These are phyloP conservation scores for Plecotus auritus DNA, from an alignment of 2,113 vertebrate species.

Conservation along the genomic window DNA sequence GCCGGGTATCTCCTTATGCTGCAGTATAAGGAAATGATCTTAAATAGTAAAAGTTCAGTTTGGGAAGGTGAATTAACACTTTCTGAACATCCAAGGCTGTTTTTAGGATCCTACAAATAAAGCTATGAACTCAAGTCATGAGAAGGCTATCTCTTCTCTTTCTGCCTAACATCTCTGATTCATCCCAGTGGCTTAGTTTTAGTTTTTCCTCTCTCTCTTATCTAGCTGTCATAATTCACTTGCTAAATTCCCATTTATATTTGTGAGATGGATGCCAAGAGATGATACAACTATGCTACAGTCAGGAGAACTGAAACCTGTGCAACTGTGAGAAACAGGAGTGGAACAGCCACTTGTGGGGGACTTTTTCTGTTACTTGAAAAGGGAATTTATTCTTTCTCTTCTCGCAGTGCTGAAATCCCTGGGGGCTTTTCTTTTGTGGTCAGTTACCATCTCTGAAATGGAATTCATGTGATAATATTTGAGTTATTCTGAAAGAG, in stretches of 20 bases:
- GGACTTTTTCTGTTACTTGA: not conserved
- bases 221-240: not conserved
- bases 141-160: not conserved
- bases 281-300: not conserved
- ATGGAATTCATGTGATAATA: not conserved
- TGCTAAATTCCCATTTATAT: not conserved
- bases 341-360: accelerated
- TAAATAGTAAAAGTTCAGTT: not conserved
- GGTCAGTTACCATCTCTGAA: not conserved
- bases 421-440: not conserved
- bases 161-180: not conserved
- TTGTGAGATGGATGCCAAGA: not conserved
- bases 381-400: not conserved
- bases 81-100: not conserved
- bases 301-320: not conserved
- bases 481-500: not conserved
- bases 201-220: not conserved
- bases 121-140: not conserved
- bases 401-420: not conserved
- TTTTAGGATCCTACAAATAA: not conserved
- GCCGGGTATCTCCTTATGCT: not conserved
- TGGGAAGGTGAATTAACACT: not conserved
- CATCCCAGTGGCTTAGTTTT: not conserved
- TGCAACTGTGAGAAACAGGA: not conserved
- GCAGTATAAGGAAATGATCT: not conserved